phyloP scores from a whole-genome alignment of 1,140 invertebrate genomes.

The Colletes gigas region DNA sequence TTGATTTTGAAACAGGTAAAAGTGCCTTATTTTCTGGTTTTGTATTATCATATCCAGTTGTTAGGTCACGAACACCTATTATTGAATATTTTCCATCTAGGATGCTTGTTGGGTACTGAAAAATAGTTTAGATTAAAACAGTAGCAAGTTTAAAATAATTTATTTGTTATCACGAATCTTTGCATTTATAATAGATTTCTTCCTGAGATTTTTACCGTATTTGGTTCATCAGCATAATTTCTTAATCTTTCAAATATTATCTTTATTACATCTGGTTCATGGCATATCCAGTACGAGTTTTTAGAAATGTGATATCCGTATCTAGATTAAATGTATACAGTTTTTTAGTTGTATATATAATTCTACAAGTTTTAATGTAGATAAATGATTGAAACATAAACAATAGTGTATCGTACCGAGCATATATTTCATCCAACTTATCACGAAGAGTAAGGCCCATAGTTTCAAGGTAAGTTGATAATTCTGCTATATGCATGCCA shows the following conservation, averaged over 20 bases:
- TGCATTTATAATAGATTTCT: too few species aligned
- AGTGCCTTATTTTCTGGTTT: constrained; percentile 87
- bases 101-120: constrained; percentile 90
- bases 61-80: constrained; percentile 91
- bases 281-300: constrained; percentile 95
- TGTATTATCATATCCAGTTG: constrained; percentile 92
- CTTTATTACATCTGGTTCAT: constrained; percentile 87
- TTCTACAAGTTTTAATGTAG: neutral
- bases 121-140: constrained; percentile 18
- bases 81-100: constrained; percentile 88
- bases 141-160: neutral
- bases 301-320: constrained; percentile 92
- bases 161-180: neutral
- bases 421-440: constrained; percentile 92
- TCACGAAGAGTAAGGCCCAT: constrained; percentile 85
- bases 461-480: constrained; percentile 88
- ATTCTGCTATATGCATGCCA: constrained; percentile 89
- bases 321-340: constrained; percentile 70
- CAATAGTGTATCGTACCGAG: constrained; percentile 79
- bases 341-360: constrained; percentile 62
- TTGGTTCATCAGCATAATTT: constrained; percentile 85
- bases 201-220: constrained; percentile 82
- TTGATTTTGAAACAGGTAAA: constrained; percentile 89
- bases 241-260: constrained; percentile 92
- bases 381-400: constrained; percentile 20